Conservation (phyloP, 1,140 invertebrate genomes). For the Bombus confusus region DNA sequence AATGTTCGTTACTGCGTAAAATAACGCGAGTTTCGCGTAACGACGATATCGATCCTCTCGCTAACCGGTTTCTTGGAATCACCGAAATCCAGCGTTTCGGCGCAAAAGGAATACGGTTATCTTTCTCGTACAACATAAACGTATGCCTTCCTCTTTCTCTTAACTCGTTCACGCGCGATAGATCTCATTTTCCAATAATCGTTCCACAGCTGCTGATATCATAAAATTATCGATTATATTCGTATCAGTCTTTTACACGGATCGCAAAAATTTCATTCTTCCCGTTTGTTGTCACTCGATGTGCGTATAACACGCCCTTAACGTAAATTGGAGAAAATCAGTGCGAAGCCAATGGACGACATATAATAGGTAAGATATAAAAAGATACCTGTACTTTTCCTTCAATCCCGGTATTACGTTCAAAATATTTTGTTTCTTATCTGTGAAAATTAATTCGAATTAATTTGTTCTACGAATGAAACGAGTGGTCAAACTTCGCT, state of each 20-base stretch:
- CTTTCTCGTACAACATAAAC: background rate
- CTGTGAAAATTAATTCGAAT: background rate
- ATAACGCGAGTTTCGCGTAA: background rate
- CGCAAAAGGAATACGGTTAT: background rate
- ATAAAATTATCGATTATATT: background rate
- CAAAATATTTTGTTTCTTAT: too few species aligned
- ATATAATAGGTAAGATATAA: background rate
- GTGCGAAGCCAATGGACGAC: background rate
- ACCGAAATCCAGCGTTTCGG: background rate
- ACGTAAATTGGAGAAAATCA: background rate
- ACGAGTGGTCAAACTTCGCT: background rate
- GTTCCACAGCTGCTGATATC: background rate
- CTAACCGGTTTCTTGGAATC: conserved; percentile 23
- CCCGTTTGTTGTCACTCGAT: background rate
- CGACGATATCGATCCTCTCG: background rate
- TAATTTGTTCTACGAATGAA: background rate
- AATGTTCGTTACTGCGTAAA: background rate
- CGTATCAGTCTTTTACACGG: background rate
- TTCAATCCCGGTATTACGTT: background rate
- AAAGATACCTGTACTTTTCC: background rate
- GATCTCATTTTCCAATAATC: background rate
- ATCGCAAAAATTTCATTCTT: background rate
- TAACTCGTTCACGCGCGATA: too few species aligned
- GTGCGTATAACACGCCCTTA: background rate
- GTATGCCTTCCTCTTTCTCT: too few species aligned